Conservation (phyloP, 1,140 invertebrate species). For the Diplogasteroides magnus region DNA sequence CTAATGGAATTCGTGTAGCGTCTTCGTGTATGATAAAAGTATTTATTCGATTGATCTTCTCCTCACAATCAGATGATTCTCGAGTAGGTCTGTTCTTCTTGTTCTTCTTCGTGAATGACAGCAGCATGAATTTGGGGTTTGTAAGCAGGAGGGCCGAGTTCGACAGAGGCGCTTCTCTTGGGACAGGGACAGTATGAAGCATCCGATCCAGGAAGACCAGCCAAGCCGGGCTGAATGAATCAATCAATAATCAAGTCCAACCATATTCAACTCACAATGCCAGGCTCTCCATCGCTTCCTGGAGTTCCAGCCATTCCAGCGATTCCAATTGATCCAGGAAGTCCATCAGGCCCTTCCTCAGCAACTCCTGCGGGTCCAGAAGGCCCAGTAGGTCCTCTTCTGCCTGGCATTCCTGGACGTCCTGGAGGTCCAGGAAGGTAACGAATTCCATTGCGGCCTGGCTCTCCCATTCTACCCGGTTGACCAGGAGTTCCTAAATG, state of each 20-base stretch:
- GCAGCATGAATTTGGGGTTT: neutral
- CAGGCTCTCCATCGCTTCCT: constrained; percentile 16
- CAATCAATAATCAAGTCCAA: neutral
- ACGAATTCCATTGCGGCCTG: constrained; percentile 12
- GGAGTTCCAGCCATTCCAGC: constrained; percentile 24
- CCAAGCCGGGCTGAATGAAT: neutral
- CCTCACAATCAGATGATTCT: constrained; percentile 1
- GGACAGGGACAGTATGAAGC: neutral
- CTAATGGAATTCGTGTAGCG: too few species aligned
- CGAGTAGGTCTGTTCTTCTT: neutral
- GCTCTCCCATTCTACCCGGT: constrained; percentile 13
- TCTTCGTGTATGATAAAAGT: too few species aligned
- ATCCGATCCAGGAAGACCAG: neutral
- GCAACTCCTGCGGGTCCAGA: constrained; percentile 17
- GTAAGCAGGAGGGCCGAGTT: neutral
- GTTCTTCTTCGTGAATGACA: neutral
- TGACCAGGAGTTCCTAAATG: constrained; percentile 9
- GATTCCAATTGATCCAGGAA: constrained; percentile 22
- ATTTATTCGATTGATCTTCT: too few species aligned
- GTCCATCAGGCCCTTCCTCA: constrained; percentile 28
- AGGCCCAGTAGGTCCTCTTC: constrained; percentile 15
- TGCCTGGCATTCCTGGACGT: constrained; percentile 17
- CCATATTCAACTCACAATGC: constrained; percentile 1
- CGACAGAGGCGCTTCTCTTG: neutral
- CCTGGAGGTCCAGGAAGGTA: constrained; percentile 15